Percentiles rank a stretch among this genome's conserved stretches.
phyloP scores from a whole-genome alignment of 2,888 invertebrate species.

The Drosophila meridionalis region DNA sequence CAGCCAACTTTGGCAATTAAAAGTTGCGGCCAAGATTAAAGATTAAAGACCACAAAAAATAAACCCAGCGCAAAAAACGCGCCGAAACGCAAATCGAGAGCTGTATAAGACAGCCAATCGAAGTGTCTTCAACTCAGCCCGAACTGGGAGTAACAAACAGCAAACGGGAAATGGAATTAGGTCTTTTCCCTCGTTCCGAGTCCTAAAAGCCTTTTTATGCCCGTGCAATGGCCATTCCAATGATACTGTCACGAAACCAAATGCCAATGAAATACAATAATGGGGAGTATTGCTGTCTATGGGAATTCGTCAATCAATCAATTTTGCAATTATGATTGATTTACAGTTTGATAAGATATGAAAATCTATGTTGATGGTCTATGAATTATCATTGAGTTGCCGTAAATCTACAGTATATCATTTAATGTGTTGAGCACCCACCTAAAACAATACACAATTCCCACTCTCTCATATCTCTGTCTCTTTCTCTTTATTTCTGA shows the following conservation, averaged over 20 bases:
- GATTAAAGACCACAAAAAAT: neutral
- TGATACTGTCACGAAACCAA: neutral
- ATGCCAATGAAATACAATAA: neutral
- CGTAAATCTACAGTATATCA: no score
- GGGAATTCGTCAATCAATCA: neutral
- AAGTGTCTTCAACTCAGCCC: neutral
- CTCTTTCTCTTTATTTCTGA: no score
- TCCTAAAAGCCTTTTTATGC: constrained; percentile 2
- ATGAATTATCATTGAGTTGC: neutral
- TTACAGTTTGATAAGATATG: neutral
- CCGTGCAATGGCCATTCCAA: constrained; percentile 1
- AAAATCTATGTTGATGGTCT: neutral
- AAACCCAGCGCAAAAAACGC: no score
- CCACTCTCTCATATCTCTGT: no score
- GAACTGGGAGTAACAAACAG: no score
- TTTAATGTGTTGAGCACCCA: no score
- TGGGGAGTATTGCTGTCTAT: no score
- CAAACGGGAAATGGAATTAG: neutral
- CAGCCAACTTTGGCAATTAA: constrained; percentile 70
- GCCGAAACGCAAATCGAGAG: neutral
- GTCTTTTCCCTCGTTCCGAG: neutral
- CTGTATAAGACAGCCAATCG: constrained; percentile 4
- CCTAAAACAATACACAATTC: no score
- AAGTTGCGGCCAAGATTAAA: constrained; percentile 53
- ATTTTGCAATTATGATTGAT: neutral